Evolutionary conservation across 1,140 invertebrate genomes (phyloP).

Genomic region (Papilio xuthus): DNA sequence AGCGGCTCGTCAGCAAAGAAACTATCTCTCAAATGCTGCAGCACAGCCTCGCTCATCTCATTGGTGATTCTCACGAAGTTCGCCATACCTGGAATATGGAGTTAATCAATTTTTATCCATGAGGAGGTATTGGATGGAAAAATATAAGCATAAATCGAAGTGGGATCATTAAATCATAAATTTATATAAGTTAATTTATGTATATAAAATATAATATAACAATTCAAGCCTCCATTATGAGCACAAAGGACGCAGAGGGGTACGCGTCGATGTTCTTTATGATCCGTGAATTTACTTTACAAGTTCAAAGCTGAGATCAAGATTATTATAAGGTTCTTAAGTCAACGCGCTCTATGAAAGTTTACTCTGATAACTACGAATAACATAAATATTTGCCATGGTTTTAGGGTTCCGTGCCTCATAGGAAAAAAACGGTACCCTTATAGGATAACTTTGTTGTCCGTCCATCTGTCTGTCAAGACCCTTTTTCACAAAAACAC

Average conservation of each 20-base stretch:
- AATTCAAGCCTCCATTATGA: neutral
- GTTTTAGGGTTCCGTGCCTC: too few species aligned
- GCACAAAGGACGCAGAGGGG: neutral
- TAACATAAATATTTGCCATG: neutral
- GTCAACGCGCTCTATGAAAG: neutral
- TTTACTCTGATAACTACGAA: neutral
- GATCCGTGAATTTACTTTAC: neutral
- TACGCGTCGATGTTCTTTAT: neutral
- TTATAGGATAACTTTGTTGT: too few species aligned
- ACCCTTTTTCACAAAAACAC: too few species aligned
- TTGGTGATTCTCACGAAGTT: conserved; percentile 64
- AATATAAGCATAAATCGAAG: too few species aligned
- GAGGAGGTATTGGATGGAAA: too few species aligned
- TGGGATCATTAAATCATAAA: too few species aligned
- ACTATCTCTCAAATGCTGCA: conserved; percentile 86
- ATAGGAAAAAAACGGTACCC: too few species aligned
- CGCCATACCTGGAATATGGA: conserved; percentile 53
- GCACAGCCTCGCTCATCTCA: conserved; percentile 78
- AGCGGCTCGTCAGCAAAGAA: conserved; percentile 92
- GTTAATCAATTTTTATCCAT: too few species aligned
- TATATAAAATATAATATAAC: too few species aligned
- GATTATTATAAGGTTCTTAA: neutral
- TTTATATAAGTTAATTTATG: too few species aligned
- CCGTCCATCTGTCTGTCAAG: too few species aligned
- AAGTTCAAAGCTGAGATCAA: neutral